Conservation (phyloP, 2,797 vertebrate species). For the Chaenodraco wilsoni region DNA sequence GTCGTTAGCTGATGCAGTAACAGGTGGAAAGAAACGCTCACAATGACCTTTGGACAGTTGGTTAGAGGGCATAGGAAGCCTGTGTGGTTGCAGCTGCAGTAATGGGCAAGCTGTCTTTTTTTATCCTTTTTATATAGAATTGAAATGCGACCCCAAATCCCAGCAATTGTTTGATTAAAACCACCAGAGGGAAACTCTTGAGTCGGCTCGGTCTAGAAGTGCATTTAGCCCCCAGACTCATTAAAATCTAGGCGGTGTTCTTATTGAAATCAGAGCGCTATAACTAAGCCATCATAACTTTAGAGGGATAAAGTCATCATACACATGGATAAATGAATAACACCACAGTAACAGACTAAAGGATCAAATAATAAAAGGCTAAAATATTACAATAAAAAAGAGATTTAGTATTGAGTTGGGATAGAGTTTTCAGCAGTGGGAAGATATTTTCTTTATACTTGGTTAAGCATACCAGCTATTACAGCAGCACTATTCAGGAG, state of each 20-base stretch:
- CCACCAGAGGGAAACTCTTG: not conserved
- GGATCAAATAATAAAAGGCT: not conserved
- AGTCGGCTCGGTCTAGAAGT: slow-evolving; percentile 1
- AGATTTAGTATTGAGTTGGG: not conserved
- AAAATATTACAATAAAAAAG: not conserved
- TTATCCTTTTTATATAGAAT: slow-evolving; percentile 23
- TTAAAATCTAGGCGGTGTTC: slow-evolving; percentile 9
- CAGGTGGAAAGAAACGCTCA: slow-evolving; percentile 66
- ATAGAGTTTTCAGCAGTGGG: not conserved
- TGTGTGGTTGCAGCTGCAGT: not conserved
- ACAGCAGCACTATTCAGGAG: not conserved
- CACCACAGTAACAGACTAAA: not conserved
- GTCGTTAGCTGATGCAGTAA: slow-evolving; percentile 59
- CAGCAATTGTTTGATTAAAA: slow-evolving; percentile 1
- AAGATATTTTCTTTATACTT: not conserved
- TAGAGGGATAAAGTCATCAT: slow-evolving; percentile 2
- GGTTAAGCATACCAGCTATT: not conserved
- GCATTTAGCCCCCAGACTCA: slow-evolving; percentile 13
- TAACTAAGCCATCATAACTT: slow-evolving; percentile 1
- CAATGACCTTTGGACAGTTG: slow-evolving; percentile 18
- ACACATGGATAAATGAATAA: not conserved
- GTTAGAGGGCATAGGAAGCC: slow-evolving; percentile 4
- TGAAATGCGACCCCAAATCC: slow-evolving; percentile 25
- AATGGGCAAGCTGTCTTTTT: not conserved
- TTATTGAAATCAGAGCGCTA: not conserved